Base-by-base conservation (phyloP, 2,113 vertebrate genomes). In the Hypocryptadius cinnamomeus region DNA sequence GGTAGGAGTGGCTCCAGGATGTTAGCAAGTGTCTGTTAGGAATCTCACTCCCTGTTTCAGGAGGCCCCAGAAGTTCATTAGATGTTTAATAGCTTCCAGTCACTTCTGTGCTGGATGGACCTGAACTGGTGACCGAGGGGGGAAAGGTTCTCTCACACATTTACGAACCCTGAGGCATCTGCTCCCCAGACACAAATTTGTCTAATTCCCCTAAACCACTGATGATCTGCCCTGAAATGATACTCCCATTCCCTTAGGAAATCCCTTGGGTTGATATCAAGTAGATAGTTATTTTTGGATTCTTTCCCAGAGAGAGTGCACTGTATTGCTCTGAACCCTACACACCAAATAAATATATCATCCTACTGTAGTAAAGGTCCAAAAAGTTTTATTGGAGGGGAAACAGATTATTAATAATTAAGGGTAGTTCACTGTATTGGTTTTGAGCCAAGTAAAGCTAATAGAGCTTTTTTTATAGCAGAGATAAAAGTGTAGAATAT, bases 321-420 rank as follows among this genome's bases (percentile, higher is more conserved):
- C 79, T 72, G 61, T 78, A 92, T 93, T 94, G 76, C 86, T 95
- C 53, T 89, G 80, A 96, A 91, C 90, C 74, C 54, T 92, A 37
- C 87, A n/a, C 84, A 66, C 89, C 71, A 92, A 96, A 90, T 79
- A 72, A 86, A 94, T 92, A 89, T 9, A 92, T 94, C 66, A 89
- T 89, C 12, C 9, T 80, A 37, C 53, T 73, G 71, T 59, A 82
- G 63, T 77, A 85, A 93, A 93, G 71, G 69, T 92, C 93, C 70
- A 87, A 87, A 94, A 91, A 89, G 39, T 85, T 91, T 92, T 92
- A 89, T 50, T 94, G 87, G 83, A 89, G 63, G 72, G 80, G 68
- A 94, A 95, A 61, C 69, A 84, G 79, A 79, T 95, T 94, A 96
- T 95, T 94, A 96, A 95, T 95, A 94, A 95, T 94, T 96, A 91